These are phyloP conservation scores for Muscicapa comitata DNA, from an alignment of 2,797 vertebrate species.

Conservation along the genomic window DNA sequence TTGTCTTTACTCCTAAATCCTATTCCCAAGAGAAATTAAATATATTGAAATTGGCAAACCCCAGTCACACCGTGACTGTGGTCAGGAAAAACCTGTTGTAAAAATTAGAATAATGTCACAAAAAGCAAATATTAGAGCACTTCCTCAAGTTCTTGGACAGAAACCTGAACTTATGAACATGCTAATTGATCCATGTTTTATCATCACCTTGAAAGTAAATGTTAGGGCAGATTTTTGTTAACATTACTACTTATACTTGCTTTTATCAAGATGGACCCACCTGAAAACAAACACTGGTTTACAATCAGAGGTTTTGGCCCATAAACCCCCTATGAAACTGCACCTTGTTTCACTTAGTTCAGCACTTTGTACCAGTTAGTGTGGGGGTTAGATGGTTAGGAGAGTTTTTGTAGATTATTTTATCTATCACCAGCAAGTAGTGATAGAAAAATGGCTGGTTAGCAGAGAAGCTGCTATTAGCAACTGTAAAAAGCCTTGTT, in stretches of 20 bases:
- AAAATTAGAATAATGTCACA: neutral
- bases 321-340: neutral
- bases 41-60: too few relatives aligned
- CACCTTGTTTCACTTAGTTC: neutral
- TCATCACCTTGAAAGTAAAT: neutral
- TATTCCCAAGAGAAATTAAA: too few relatives aligned
- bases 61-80: too few relatives aligned
- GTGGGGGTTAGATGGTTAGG: accelerated
- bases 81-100: neutral
- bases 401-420: accelerated
- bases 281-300: neutral
- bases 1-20: too few relatives aligned
- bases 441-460: neutral
- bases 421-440: too few relatives aligned
- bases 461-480: neutral
- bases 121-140: neutral
- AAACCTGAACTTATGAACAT: neutral
- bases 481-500: neutral
- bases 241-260: neutral
- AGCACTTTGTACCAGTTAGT: neutral
- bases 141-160: neutral
- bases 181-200: neutral
- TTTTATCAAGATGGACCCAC: neutral
- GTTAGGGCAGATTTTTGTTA: neutral
- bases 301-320: neutral